Conservation (phyloP, 2,113 vertebrate species). For the Eupsittula cactorum region DNA sequence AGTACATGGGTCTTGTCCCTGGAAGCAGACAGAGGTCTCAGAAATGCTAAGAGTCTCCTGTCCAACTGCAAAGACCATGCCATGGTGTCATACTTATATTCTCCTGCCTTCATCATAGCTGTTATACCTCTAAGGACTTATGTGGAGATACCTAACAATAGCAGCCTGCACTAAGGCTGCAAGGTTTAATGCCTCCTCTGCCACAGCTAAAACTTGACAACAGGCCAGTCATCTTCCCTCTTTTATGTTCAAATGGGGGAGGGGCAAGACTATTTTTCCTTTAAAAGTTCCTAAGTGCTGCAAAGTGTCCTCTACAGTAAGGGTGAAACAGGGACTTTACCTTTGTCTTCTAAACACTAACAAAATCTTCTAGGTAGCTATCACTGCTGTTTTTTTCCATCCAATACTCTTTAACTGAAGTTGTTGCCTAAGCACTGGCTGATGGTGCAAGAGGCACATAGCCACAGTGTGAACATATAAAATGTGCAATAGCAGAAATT, state of each 20-base stretch:
- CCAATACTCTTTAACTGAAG: background rate
- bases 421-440: rapidly evolving
- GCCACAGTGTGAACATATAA: rapidly evolving
- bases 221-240: background rate
- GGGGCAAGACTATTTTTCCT: background rate
- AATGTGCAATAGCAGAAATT: background rate
- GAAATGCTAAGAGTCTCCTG: background rate
- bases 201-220: background rate
- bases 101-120: rapidly evolving
- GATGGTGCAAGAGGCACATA: rapidly evolving
- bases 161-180: background rate
- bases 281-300: background rate
- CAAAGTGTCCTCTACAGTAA: background rate
- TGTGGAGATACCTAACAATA: rapidly evolving
- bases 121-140: background rate
- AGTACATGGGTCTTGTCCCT: background rate
- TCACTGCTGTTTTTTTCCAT: rapidly evolving
- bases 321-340: background rate
- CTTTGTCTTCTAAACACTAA: background rate
- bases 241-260: rapidly evolving
- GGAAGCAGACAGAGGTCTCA: background rate
- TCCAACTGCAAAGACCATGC: background rate
- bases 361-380: background rate
- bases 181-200: background rate
- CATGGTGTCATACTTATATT: rapidly evolving